Evolutionary conservation across 1,140 invertebrate species (phyloP).

Genomic region (Tenebrio molitor): DNA sequence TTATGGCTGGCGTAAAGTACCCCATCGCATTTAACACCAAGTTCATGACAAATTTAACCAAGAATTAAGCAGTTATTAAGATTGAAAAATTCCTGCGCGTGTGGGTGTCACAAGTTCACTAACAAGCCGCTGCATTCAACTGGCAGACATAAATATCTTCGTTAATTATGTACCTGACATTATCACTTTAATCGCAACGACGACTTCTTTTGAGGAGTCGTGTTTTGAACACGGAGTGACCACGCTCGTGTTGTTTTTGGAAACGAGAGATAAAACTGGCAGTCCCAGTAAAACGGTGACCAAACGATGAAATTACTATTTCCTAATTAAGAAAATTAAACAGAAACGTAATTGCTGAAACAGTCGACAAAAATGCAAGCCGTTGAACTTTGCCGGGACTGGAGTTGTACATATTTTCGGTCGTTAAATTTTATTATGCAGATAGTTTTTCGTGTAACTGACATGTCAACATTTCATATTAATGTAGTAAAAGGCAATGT

Average conservation of each 20-base stretch:
- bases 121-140: neutral
- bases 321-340: conserved; percentile 2
- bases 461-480: neutral
- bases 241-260: too few relatives aligned
- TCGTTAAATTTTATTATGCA: conserved; percentile 10
- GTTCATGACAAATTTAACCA: too few relatives aligned
- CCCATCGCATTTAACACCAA: neutral
- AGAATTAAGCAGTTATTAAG: neutral
- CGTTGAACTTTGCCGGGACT: conserved; percentile 7
- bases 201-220: too few relatives aligned
- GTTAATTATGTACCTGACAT: too few relatives aligned
- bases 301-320: neutral
- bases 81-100: neutral
- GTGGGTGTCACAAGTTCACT: too few relatives aligned
- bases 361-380: neutral
- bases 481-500: neutral
- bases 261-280: too few relatives aligned
- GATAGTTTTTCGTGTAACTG: neutral
- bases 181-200: too few relatives aligned
- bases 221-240: too few relatives aligned
- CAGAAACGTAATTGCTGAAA: conserved; percentile 10
- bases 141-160: too few relatives aligned
- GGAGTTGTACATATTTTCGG: conserved; percentile 3
- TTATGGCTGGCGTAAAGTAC: neutral
- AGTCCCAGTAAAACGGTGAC: too few relatives aligned